A percentile compares a stretch with the other conserved stretches of the same genome.
Evolutionary conservation across 2,113 vertebrate genomes (phyloP).

Genomic region (Dipodomys stephensi): DNA sequence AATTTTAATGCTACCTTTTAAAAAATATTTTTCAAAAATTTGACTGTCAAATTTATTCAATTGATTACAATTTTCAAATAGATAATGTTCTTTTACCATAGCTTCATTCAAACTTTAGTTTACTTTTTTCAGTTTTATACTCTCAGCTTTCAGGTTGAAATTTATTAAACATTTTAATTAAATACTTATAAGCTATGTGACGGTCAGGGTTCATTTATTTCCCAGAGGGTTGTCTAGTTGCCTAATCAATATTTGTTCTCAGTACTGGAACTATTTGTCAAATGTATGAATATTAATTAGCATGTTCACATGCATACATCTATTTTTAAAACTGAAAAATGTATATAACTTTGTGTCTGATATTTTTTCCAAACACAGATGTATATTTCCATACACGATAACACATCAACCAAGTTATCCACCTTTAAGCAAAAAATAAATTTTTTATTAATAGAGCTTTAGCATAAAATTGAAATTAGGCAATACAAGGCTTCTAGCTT

Average conservation of each 20-base stretch:
- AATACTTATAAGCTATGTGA: background rate
- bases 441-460: background rate
- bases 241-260: background rate
- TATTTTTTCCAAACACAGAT: background rate
- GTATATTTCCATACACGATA: background rate
- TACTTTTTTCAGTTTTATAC: background rate
- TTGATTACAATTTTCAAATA: background rate
- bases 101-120: background rate
- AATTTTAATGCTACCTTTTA: conserved; percentile 27
- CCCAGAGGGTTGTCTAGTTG: background rate
- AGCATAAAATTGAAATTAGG: conserved; percentile 18
- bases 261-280: background rate
- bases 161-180: background rate
- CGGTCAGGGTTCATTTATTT: background rate
- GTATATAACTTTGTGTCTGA: background rate
- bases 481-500: background rate
- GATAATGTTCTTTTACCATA: background rate
- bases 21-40: background rate
- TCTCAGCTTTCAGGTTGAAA: conserved; percentile 15
- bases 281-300: background rate
- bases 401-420: background rate
- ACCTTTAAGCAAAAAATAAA: background rate
- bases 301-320: background rate
- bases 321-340: background rate
- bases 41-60: background rate